Evolutionary conservation across 2,888 invertebrate genomes (phyloP), one percentile per base, ranked within the genome.

Genomic region (Drosophila infuscata): DNA sequence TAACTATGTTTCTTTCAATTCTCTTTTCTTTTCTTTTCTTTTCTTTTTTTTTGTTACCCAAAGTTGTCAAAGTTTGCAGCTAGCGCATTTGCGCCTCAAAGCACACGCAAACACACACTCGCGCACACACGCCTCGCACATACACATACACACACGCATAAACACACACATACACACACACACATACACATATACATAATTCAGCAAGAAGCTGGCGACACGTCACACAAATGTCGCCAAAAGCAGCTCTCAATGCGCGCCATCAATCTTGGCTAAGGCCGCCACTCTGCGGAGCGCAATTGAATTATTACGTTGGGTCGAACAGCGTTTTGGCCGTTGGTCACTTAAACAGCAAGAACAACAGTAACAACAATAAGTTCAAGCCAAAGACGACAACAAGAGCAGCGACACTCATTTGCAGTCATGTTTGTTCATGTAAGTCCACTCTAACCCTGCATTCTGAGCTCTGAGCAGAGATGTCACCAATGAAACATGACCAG

Each of bases 211-310:
- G 74, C 72, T 75, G 79, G 79, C 89, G 77, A 88, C 86, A 89
- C 86, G 82, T 87, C 83, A 89, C 90, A 89, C 88, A 87, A 89
- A 84, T 89, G 89, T 87, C 88, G 80, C 88, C 89, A 82, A 83
- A 83, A 80, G 85, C 89, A 76, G 79, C 81, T 81, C 89, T 81
- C 86, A 81, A 90, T 83, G 90, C 82, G 72, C 76, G 71, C 84
- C 89, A 88, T 88, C 87, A 90, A 88, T 88, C 87, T 87, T 90
- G 68, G 70, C 52, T 56, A 46, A 56, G 52, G 56, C 62, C 59
- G 60, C 63, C 62, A n/a, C 63, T 53, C 52, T 62, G 70, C 73
- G 54, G 64, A 49, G 71, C 80, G 83, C 87, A 90, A 88, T 88
- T 88, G 87, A 88, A 88, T 88, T 88, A 88, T 90, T 90, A 88